phyloP scores from a whole-genome alignment of 1,140 invertebrate genomes.

The Wasmannia auropunctata region DNA sequence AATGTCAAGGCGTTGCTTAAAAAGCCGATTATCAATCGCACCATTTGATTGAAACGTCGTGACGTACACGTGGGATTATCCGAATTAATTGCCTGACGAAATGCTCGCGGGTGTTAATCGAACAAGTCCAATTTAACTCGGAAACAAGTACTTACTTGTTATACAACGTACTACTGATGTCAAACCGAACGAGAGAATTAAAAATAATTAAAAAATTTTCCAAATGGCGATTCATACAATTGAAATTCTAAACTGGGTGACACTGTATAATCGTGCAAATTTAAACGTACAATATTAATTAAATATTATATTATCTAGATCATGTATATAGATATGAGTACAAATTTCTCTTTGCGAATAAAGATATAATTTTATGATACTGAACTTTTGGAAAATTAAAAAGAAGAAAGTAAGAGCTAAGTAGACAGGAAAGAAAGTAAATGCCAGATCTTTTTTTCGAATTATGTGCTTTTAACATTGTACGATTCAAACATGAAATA shows the following conservation, averaged over 20 bases:
- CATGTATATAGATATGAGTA: background rate
- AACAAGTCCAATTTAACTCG: background rate
- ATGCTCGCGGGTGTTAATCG: background rate
- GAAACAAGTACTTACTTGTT: background rate
- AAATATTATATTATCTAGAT: background rate
- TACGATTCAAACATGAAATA: background rate
- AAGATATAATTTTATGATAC: background rate
- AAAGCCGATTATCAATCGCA: background rate
- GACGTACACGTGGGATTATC: background rate
- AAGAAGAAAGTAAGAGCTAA: background rate
- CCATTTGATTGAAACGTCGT: background rate
- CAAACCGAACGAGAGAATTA: background rate
- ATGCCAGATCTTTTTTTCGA: background rate
- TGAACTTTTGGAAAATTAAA: background rate
- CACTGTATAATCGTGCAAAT: background rate
- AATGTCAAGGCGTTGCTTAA: background rate
- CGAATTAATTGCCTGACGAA: conserved; percentile 5
- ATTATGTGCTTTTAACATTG: background rate
- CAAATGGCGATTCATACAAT: background rate
- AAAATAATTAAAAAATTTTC: conserved; percentile 8
- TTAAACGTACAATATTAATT: background rate
- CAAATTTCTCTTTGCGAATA: background rate
- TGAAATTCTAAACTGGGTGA: background rate
- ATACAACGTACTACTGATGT: background rate
- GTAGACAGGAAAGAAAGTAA: background rate